Evolutionary conservation across 1,140 invertebrate species (phyloP).

Genomic region (Drosophila tristis): DNA sequence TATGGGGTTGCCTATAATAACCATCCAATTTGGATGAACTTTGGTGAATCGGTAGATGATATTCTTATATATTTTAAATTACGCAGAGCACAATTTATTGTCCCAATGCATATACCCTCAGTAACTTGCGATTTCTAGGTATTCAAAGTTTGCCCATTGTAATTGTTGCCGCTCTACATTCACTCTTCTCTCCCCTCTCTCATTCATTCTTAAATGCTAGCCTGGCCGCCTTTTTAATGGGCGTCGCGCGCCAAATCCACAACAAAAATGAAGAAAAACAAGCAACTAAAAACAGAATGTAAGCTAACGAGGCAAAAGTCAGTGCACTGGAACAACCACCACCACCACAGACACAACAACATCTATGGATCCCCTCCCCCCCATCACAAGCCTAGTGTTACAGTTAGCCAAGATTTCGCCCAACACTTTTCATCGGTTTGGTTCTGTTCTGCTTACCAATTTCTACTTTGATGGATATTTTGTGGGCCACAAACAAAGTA

Average conservation of each 20-base stretch:
- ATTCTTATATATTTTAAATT: too few relatives aligned
- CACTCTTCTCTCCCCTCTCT: slow-evolving; percentile 10
- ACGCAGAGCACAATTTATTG: too few relatives aligned
- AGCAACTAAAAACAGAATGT: slow-evolving; percentile 52
- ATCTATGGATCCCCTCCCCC: slow-evolving; percentile 8
- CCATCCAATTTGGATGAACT: too few relatives aligned
- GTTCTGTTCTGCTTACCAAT: slow-evolving; percentile 34
- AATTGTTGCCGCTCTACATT: slow-evolving; percentile 58
- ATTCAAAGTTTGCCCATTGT: slow-evolving; percentile 9
- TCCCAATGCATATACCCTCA: not conserved
- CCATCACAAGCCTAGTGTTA: slow-evolving; percentile 44
- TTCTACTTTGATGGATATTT: slow-evolving; percentile 19
- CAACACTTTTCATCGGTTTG: slow-evolving; percentile 1
- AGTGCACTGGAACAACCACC: slow-evolving; percentile 68
- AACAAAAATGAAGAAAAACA: slow-evolving; percentile 48
- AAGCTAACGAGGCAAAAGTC: slow-evolving; percentile 72
- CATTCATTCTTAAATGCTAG: slow-evolving; percentile 42
- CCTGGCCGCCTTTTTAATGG: slow-evolving; percentile 62
- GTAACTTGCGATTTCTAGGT: not conserved
- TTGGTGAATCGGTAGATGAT: too few relatives aligned
- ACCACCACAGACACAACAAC: slow-evolving; percentile 23
- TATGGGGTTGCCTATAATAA: too few relatives aligned
- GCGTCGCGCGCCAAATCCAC: slow-evolving; percentile 70
- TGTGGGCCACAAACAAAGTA: slow-evolving; percentile 21
- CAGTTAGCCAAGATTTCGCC: slow-evolving; percentile 59